Conservation (phyloP, 1,140 invertebrate species). For the Zaprionus ornatus region DNA sequence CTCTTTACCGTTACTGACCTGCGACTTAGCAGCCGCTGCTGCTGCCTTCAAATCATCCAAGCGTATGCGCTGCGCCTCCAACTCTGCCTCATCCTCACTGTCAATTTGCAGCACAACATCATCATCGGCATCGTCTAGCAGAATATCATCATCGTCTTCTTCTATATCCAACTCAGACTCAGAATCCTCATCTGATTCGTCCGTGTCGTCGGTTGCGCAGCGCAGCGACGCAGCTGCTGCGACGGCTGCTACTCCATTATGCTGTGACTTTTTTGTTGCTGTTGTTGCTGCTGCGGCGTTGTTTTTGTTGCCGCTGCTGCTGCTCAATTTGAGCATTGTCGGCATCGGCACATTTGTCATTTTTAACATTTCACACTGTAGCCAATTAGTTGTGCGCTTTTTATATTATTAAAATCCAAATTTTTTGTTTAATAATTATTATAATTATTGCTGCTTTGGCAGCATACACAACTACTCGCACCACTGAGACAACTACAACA, state of each 20-base stretch:
- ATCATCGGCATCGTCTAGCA: conserved; percentile 66
- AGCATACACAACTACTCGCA: conserved; percentile 63
- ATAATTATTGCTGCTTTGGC: conserved; percentile 45
- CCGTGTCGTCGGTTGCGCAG: conserved; percentile 49
- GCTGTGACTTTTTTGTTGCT: conserved; percentile 49
- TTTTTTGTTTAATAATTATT: conserved; percentile 43
- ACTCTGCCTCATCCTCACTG: conserved; percentile 78
- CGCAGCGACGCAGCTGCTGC: conserved; percentile 56
- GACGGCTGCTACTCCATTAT: conserved; percentile 49
- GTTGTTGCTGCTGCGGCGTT: conserved; percentile 45
- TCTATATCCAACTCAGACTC: conserved; percentile 69
- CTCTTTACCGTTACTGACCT: conserved; percentile 75
- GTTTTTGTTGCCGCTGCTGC: conserved; percentile 37
- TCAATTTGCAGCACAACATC: conserved; percentile 74
- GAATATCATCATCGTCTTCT: conserved; percentile 67
- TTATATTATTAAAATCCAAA: conserved; percentile 42
- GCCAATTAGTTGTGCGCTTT: conserved; percentile 18
- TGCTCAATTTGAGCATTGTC: conserved; percentile 50
- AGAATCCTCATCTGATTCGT: conserved; percentile 71
- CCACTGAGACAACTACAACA: conserved; percentile 54
- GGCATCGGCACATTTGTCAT: conserved; percentile 65
- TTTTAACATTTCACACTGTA: conserved; percentile 55
- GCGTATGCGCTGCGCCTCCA: conserved; percentile 77
- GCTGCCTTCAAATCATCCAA: conserved; percentile 63
- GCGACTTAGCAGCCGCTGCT: conserved; percentile 60